Evolutionary conservation across 2,797 vertebrate species (phyloP).

Genomic region (Pangasius krempfi): DNA sequence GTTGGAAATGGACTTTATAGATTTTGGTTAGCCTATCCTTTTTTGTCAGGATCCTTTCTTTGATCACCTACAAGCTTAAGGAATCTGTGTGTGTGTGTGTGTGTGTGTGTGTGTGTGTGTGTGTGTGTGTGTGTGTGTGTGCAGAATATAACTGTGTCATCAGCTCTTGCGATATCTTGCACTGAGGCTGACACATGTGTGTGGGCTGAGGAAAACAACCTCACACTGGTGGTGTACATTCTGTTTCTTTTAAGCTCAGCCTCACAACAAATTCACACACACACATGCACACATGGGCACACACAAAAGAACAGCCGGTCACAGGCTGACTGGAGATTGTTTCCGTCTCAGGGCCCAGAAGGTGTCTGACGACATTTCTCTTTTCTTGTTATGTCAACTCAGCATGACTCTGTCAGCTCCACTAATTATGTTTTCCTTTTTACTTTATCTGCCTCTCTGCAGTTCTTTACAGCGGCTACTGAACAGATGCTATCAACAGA

Average conservation of each 20-base stretch:
- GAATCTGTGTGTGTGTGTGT: neutral
- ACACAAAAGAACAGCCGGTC: conserved; percentile 43
- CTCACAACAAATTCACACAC: conserved; percentile 31
- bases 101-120: neutral
- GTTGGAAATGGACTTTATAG: neutral
- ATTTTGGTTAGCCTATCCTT: neutral
- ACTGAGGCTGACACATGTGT: conserved; percentile 61
- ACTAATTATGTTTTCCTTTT: conserved; percentile 40
- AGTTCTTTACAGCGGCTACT: conserved; percentile 18
- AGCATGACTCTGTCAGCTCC: conserved; percentile 35
- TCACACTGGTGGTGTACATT: conserved; percentile 41
- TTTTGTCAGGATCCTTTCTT: neutral
- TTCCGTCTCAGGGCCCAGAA: conserved; percentile 32
- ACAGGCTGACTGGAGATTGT: conserved; percentile 27
- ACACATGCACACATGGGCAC: conserved; percentile 36
- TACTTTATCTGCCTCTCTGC: conserved; percentile 25
- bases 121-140: conserved; percentile 18
- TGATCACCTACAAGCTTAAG: neutral
- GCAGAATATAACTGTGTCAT: conserved; percentile 30
- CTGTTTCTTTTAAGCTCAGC: conserved; percentile 37
- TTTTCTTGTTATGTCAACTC: conserved; percentile 29
- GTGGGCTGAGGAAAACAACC: conserved; percentile 37
- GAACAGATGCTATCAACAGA: conserved; percentile 34
- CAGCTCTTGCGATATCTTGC: conserved; percentile 44
- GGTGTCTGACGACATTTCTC: conserved; percentile 21